A percentile compares a stretch with the other conserved stretches of the same genome.
Evolutionary conservation across 2,888 invertebrate species (phyloP).

Genomic region (Conomelus anceps): DNA sequence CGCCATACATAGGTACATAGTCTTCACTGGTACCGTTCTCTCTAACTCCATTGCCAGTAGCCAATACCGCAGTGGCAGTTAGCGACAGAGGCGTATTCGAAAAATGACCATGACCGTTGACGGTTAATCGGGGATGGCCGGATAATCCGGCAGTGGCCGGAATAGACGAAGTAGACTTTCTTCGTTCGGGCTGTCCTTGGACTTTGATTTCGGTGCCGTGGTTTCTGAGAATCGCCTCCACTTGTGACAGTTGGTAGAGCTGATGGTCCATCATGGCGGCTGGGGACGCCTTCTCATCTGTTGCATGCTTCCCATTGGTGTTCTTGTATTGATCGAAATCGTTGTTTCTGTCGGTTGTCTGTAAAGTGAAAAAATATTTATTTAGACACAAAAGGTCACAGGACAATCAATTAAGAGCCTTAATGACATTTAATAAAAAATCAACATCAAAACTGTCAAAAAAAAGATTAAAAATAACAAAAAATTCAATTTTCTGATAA

Average conservation of each 20-base stretch:
- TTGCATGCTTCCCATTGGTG: not conserved
- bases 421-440: too few relatives aligned
- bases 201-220: conserved; percentile 23
- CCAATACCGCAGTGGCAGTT: not conserved
- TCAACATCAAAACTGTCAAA: too few relatives aligned
- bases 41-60: not conserved
- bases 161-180: not conserved
- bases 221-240: conserved; percentile 19
- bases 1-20: conserved; percentile 19
- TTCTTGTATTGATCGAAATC: not conserved
- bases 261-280: conserved; percentile 4
- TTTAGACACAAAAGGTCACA: too few relatives aligned
- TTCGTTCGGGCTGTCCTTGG: not conserved
- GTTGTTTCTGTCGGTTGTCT: not conserved
- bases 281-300: not conserved
- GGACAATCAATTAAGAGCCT: too few relatives aligned
- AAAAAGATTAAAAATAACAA: too few relatives aligned
- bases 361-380: not conserved
- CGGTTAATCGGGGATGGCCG: not conserved
- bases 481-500: too few relatives aligned
- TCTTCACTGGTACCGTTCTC: not conserved
- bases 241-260: conserved; percentile 19
- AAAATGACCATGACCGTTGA: not conserved
- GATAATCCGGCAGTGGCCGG: not conserved
- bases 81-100: not conserved